phyloP scores from a whole-genome alignment of 1,140 invertebrate species.

The Doryteuthis pealeii region DNA sequence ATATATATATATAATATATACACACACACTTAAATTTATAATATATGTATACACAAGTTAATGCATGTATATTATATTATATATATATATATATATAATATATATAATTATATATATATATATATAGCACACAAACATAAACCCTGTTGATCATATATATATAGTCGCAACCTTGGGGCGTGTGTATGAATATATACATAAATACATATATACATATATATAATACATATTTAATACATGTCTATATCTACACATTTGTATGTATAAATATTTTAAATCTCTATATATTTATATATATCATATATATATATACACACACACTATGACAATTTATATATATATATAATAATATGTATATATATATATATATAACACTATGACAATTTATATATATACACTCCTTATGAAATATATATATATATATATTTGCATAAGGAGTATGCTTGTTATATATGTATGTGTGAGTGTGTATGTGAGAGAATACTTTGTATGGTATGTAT shows the following conservation, averaged over 20 bases:
- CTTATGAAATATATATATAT: conserved; percentile 4
- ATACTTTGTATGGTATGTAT: neutral
- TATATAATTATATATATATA: neutral
- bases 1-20: too few species aligned
- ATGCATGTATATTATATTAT: conserved; percentile 3
- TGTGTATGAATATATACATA: neutral
- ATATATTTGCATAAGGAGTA: neutral
- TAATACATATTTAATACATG: neutral
- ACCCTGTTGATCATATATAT: too few species aligned
- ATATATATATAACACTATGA: neutral
- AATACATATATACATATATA: neutral
- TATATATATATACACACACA: neutral
- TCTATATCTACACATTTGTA: neutral
- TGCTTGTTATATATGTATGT: neutral
- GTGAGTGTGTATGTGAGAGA: neutral
- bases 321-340: too few species aligned
- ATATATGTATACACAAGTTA: neutral
- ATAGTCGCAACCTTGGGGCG: too few species aligned
- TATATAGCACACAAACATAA: neutral
- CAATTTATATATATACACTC: too few species aligned
- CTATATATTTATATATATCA: too few species aligned
- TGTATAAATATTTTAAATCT: neutral
- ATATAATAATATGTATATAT: neutral
- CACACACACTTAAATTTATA: too few species aligned
- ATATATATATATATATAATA: conserved; percentile 5